Percentiles rank a stretch among this genome's conserved stretches.
Evolutionary conservation across 2,888 invertebrate genomes (phyloP).

Genomic region (Ochlodes sylvanus): DNA sequence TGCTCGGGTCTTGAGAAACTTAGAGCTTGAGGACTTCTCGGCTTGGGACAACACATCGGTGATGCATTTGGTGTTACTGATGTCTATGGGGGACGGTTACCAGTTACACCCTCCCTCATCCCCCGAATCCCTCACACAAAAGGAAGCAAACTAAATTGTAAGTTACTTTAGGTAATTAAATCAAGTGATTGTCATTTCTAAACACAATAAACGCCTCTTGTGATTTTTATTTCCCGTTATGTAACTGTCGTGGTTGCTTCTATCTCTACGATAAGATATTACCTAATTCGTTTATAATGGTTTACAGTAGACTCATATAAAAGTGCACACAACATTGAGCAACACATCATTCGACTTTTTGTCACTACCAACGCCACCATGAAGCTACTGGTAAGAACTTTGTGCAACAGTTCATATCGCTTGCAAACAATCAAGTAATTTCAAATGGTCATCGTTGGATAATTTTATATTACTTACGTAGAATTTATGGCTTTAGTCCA

Average conservation of each 20-base stretch:
- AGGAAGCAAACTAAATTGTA: no score
- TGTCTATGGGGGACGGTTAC: no score
- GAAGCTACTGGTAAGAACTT: conserved; percentile 32
- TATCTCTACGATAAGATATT: conserved; percentile 15
- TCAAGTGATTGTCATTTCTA: not conserved
- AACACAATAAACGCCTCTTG: no score
- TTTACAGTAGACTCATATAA: conserved; percentile 12
- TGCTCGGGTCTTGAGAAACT: no score
- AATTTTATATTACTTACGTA: no score
- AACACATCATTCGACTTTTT: not conserved
- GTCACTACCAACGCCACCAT: conserved; percentile 19
- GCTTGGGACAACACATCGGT: no score
- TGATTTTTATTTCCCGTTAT: not conserved
- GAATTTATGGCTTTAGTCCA: no score
- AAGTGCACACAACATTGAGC: conserved; percentile 11
- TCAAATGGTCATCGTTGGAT: not conserved
- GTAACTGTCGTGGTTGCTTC: not conserved
- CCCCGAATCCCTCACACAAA: not conserved
- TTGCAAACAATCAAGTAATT: no score
- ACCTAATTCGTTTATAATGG: conserved; percentile 23
- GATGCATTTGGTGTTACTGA: no score
- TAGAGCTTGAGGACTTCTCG: no score
- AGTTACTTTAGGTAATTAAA: no score
- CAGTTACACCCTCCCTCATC: not conserved
- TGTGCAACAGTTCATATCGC: no score